Base-by-base conservation (phyloP, 2,888 invertebrate genomes). In the Meta bourneti region DNA sequence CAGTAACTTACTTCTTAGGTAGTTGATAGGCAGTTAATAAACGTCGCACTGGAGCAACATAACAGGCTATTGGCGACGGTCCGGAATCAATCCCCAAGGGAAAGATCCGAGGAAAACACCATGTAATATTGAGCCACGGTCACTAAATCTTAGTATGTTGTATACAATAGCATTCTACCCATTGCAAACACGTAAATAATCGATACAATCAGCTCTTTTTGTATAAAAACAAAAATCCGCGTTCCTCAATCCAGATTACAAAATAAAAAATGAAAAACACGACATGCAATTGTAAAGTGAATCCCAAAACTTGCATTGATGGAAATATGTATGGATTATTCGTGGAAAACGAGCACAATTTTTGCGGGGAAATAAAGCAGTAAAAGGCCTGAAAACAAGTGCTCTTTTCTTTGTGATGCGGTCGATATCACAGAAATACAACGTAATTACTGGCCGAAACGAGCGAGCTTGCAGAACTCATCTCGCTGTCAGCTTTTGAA, bases 391-490 rank as follows among this genome's bases (percentile, higher is more conserved):
- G 16, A 61, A 61, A 16, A 11, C 61, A 5, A 61, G 9, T 61
- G 11, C 16, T 61, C 61, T 61, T 61, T 61, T 16, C 61, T 61
- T 61, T 61, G 61, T 61, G 16, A 16, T 61, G 61, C 77, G n/a
- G 49, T 49, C 49, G 77, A 77, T 77, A 77, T 49, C 77, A n/a
- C 13, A n/a, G 19, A n/a, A 52, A 78, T 78, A 78, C 78, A 78
- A 78, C 78, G 78, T 78, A 78, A 78, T 78, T 78, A 78, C 77
- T 77, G 49, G 48, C 61, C 16, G 77, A 77, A 49, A 77, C 78
- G 78, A 78, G n/a, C 11, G 52, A 78, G 52, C 78, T 52, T 20
- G 19, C 78, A 9, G 16, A 79, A 11, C 79, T 79, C 79, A 79
- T 79, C 79, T 61, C 61, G 16, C 13, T 34, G 79, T 61, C 79